A percentile compares a stretch with the other conserved stretches of the same genome.
phyloP scores from a whole-genome alignment of 2,113 vertebrate genomes.

The Saccopteryx leptura region DNA sequence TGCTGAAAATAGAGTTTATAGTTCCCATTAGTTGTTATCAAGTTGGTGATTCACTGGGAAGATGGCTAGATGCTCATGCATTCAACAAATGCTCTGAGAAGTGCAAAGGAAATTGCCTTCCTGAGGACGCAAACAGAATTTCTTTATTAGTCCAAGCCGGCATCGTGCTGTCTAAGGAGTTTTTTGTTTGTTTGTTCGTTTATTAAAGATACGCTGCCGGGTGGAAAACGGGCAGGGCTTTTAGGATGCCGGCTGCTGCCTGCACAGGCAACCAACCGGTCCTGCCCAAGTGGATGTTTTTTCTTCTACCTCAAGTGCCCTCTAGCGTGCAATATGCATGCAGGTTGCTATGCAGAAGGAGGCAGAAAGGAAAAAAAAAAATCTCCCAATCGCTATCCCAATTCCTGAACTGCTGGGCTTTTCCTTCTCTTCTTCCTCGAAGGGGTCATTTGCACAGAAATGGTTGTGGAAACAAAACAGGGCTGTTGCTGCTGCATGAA shows the following conservation, averaged over 20 bases:
- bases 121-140: neutral
- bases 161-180: neutral
- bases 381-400: constrained; percentile 54
- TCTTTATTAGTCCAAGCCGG: constrained; percentile 58
- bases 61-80: neutral
- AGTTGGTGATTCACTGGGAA: constrained; percentile 58
- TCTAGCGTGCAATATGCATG: constrained; percentile 93
- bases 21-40: constrained; percentile 80
- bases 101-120: constrained; percentile 59
- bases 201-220: constrained; percentile 32
- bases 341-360: constrained; percentile 78
- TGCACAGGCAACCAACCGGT: constrained; percentile 46
- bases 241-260: constrained; percentile 52
- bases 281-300: constrained; percentile 61
- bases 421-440: constrained; percentile 44
- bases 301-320: constrained; percentile 93
- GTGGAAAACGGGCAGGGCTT: constrained; percentile 27
- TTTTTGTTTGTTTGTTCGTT: constrained; percentile 52
- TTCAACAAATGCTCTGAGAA: constrained; percentile 36
- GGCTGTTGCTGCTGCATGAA: constrained; percentile 54
- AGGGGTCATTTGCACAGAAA: constrained; percentile 63
- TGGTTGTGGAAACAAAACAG: constrained; percentile 69
- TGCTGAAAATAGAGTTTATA: constrained; percentile 58
- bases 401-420: constrained; percentile 64
- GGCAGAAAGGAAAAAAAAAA: constrained; percentile 38